Evolutionary conservation across 2,888 invertebrate genomes (phyloP), one percentile per base, ranked within the genome.

Genomic region (Acronicta leporina): DNA sequence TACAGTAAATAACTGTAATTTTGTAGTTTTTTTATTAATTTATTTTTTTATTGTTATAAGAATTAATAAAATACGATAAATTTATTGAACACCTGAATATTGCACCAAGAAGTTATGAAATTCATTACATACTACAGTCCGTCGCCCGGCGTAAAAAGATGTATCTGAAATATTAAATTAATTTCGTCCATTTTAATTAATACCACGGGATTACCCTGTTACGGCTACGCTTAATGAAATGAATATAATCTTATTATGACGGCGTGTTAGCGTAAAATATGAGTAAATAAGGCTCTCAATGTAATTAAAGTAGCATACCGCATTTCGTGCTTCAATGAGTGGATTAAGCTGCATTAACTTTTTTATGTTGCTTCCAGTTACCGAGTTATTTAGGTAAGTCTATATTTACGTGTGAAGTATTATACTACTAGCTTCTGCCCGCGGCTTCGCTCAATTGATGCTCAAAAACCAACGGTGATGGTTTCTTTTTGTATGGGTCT

Each of bases 141-240:
- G 5, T 45, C 33, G 60, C 49, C 20, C 49, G 13, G 8, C 40
- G 49, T 9, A 42, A 63, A 54, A 58, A 56, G 44, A 67, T 55
- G 52, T 57, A 66, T 63, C 40, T 51, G 46, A 35, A 54, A 63
- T 63, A 52, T 64, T 54, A 15, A 58, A 58, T 74, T 50, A 56
- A 61, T 63, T 60, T 69, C 59, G 44, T 52, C 46, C 59, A 46
- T 74, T 74, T 64, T 77, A 62, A 75, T 74, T 48, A 74, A 67
- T 55, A 60, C 45, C 53, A 5, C 16, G 51, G 75, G 52, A 74
- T 67, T 70, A 70, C 57, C 15, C 56, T 15, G 33, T 70, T 72
- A 58, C 45, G 47, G 61, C 49, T 43, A 35, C 43, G 71, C 48
- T 60, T 75, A 75, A 77, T 77, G 68, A 65, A 78, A 75, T 71